phyloP scores from a whole-genome alignment of 2,113 vertebrate genomes.

The Sapajus apella region DNA sequence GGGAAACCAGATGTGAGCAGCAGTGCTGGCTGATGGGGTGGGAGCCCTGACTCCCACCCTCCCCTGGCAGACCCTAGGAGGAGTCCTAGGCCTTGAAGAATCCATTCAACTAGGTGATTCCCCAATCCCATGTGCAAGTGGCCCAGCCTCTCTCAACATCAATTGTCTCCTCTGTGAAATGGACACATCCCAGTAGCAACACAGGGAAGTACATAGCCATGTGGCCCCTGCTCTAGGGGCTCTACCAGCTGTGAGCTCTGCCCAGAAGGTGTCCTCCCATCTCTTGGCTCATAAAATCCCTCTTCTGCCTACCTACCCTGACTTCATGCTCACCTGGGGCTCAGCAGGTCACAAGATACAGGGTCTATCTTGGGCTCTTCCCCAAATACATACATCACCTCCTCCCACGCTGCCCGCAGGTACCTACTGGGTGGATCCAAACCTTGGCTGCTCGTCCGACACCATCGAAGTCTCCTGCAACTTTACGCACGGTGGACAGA shows the following conservation, averaged over 20 bases:
- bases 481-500: constrained; percentile 96
- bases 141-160: neutral
- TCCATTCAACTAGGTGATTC: neutral
- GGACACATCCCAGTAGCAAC: neutral
- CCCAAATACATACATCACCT: accelerated
- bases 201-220: accelerated
- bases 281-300: neutral
- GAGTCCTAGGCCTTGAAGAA: neutral
- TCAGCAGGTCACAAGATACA: accelerated
- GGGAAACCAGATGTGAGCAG: neutral
- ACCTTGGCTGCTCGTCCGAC: constrained; percentile 95
- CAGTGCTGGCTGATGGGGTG: neutral
- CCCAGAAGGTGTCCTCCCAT: neutral
- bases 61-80: neutral
- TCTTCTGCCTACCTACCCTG: neutral
- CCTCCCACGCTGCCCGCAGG: constrained; percentile 80
- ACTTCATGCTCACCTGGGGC: neutral
- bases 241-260: neutral
- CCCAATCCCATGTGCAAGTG: neutral
- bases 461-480: constrained; percentile 95
- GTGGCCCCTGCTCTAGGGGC: neutral
- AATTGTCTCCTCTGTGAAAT: neutral
- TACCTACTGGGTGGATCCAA: constrained; percentile 97
- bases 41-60: neutral
- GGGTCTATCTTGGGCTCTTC: neutral